Percentiles rank a stretch among this genome's conserved stretches.
These are phyloP conservation scores for Clarias fuscus DNA, from an alignment of 2,797 vertebrate species.

Conservation along the genomic window DNA sequence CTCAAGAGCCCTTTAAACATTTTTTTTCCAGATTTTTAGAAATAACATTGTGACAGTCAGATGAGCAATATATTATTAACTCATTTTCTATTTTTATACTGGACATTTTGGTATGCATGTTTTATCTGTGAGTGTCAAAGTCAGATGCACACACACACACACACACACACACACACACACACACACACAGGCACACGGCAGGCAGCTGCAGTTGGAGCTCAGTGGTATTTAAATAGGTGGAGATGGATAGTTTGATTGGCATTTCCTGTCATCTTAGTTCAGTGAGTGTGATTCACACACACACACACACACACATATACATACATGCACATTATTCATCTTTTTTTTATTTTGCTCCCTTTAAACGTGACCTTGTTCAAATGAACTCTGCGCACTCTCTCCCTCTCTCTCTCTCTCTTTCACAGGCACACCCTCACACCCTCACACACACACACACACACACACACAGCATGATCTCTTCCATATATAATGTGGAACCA, in stretches of 20 bases:
- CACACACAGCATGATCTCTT: neutral
- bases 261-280: neutral
- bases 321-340: neutral
- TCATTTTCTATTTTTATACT: neutral
- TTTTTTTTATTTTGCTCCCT: neutral
- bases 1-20: neutral
- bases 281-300: constrained; percentile 2
- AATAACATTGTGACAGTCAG: neutral
- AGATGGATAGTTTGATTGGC: constrained; percentile 16
- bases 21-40: neutral
- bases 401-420: neutral
- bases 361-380: neutral
- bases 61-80: neutral
- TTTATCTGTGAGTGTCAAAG: neutral
- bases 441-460: neutral
- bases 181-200: neutral
- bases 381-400: neutral
- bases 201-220: constrained; percentile 22
- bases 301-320: constrained; percentile 15
- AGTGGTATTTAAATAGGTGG: constrained; percentile 24
- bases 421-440: neutral
- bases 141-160: constrained; percentile 6
- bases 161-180: neutral
- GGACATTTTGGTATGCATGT: neutral
- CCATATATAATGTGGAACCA: constrained; percentile 20